Evolutionary conservation across 2,797 vertebrate genomes (phyloP).

Genomic region (Spea hammondii): DNA sequence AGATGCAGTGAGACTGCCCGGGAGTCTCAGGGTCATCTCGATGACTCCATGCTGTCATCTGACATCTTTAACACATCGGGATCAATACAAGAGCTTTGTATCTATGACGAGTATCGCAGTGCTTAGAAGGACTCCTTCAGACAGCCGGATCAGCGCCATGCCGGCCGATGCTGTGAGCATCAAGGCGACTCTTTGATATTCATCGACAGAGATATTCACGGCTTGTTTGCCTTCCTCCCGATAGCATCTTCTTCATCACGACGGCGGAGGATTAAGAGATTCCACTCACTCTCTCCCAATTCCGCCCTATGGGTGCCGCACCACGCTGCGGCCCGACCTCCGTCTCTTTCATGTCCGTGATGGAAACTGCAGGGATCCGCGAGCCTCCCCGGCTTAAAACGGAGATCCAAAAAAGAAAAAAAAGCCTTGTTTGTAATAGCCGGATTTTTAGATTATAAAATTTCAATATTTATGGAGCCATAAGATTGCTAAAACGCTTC

Average conservation of each 20-base stretch:
- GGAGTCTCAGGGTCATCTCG: background rate
- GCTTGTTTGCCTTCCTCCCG: background rate
- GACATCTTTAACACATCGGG: constrained; percentile 1
- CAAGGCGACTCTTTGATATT: background rate
- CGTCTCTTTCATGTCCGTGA: background rate
- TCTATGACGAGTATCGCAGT: constrained; percentile 10
- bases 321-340: background rate
- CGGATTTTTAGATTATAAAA: too few relatives aligned
- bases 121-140: background rate
- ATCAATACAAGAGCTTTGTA: constrained; percentile 20
- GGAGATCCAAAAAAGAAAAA: background rate
- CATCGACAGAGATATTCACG: background rate
- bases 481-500: too few relatives aligned
- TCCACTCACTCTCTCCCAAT: background rate
- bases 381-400: background rate
- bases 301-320: background rate
- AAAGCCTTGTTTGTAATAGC: too few relatives aligned
- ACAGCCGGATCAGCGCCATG: constrained; percentile 2
- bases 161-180: background rate
- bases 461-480: too few relatives aligned
- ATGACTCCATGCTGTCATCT: constrained; percentile 11
- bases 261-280: background rate
- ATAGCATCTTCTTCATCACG: background rate
- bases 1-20: constrained; percentile 6
- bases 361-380: background rate